Evolutionary conservation across 1,140 invertebrate genomes (phyloP), one percentile per base, ranked within the genome.

Genomic region (Lepidostoma basale): DNA sequence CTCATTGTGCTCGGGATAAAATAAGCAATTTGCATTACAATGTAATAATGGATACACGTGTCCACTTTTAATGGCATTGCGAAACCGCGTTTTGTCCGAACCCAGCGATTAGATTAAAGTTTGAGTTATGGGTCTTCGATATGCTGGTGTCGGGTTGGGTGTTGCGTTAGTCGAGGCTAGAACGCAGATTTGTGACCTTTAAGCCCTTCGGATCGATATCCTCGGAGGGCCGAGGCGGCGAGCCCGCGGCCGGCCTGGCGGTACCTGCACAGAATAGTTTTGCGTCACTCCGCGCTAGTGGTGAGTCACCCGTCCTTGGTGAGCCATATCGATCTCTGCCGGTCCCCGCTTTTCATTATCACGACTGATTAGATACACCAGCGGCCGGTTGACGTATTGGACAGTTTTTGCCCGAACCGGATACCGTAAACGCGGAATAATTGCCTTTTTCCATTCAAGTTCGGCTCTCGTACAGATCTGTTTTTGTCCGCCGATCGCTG

Each of bases 351-450:
- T 56, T 56, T 33, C 28, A 56, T 56, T 56, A 56, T 56, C 52
- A 56, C 52, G 28, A 56, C 52, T 56, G 52, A 56, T 36, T 56
- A 56, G 52, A 33, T 56, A 33, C 52, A 49, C 45, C 45, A 56
- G 52, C 30, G 52, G 49, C 52, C 6, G 52, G n/a, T n/a, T n/a
- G n/a, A n/a, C 44, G 44, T 3, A 14, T 22, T 22, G 2, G 16
- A 22, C 25, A 5, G 26, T 33, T 56, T 56, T 56, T 56, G 28
- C 52, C 52, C 14, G 26, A 56, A 18, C 52, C 52, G 52, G 52
- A 56, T 56, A 56, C 52, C 52, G 52, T 56, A 56, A 56, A 56
- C 28, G 30, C 52, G 52, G 52, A 36, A 56, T 56, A 56, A 56
- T 56, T 56, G 52, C 30, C n/a, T 54, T 47, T 56, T 56, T 49